Conservation (phyloP, 2,113 vertebrate species). For the Athene cunicularia region DNA sequence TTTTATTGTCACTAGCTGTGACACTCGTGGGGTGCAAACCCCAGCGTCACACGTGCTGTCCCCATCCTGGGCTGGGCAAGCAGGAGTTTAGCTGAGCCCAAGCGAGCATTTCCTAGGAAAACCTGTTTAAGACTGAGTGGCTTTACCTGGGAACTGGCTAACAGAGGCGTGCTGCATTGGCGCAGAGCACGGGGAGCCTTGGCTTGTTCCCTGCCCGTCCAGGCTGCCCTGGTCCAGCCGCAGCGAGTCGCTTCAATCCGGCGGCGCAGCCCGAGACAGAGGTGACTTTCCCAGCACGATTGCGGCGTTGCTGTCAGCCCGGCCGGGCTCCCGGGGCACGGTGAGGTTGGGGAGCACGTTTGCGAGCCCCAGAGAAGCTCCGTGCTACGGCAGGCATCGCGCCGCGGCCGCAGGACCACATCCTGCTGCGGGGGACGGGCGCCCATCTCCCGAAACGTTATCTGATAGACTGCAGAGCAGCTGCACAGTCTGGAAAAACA, state of each 20-base stretch:
- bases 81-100: not conserved
- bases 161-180: not conserved
- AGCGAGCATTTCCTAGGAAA: fast-evolving
- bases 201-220: not conserved
- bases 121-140: fast-evolving
- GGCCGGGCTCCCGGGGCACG: not conserved
- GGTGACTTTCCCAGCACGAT: constrained; percentile 1
- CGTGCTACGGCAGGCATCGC: not conserved
- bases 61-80: not conserved
- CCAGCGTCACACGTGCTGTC: not conserved
- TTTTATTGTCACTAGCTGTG: not conserved
- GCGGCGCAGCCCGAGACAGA: constrained; percentile 15
- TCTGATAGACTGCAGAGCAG: constrained; percentile 21
- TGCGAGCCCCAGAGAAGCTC: not conserved
- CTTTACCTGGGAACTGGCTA: not conserved
- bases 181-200: not conserved
- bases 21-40: not conserved
- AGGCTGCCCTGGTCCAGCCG: not conserved
- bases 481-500: constrained; percentile 6
- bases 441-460: not conserved
- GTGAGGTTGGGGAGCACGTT: not conserved
- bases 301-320: not conserved
- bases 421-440: constrained; percentile 20
- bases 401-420: not conserved
- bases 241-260: not conserved